phyloP scores from a whole-genome alignment of 2,113 vertebrate genomes.

The Rostratula benghalensis region DNA sequence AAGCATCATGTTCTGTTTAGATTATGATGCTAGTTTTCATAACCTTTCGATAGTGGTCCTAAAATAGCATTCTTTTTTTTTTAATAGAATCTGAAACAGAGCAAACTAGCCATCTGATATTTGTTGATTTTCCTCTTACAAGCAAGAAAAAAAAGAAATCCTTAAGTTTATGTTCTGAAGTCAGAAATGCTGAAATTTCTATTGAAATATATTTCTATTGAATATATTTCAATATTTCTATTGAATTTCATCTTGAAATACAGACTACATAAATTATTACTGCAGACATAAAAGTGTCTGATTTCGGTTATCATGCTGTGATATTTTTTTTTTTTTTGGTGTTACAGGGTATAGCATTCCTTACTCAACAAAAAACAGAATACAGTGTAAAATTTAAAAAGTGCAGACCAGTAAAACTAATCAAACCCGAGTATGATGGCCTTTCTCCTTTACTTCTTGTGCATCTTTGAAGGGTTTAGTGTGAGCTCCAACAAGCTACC shows the following conservation, averaged over 20 bases:
- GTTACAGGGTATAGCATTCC: background rate
- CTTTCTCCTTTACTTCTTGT: background rate
- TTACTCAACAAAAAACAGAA: background rate
- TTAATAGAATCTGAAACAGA: background rate
- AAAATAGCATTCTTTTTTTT: background rate
- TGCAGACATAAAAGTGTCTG: background rate
- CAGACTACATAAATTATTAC: background rate
- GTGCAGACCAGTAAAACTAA: background rate
- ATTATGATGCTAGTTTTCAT: background rate
- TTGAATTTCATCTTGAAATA: background rate
- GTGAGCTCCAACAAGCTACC: constrained; percentile 2
- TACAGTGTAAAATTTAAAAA: background rate
- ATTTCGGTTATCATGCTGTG: background rate
- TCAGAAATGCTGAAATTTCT: background rate
- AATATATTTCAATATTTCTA: too few species aligned
- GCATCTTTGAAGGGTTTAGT: constrained; percentile 35
- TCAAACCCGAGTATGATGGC: background rate
- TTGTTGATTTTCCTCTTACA: background rate
- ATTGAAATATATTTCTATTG: too few species aligned
- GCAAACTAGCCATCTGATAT: background rate
- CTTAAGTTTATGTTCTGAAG: background rate
- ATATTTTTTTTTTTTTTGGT: background rate
- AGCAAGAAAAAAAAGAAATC: background rate
- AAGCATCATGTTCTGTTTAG: background rate
- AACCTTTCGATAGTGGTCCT: background rate